Conservation (phyloP, 2,797 vertebrate genomes). For the Eupleurogrammus muticus region DNA sequence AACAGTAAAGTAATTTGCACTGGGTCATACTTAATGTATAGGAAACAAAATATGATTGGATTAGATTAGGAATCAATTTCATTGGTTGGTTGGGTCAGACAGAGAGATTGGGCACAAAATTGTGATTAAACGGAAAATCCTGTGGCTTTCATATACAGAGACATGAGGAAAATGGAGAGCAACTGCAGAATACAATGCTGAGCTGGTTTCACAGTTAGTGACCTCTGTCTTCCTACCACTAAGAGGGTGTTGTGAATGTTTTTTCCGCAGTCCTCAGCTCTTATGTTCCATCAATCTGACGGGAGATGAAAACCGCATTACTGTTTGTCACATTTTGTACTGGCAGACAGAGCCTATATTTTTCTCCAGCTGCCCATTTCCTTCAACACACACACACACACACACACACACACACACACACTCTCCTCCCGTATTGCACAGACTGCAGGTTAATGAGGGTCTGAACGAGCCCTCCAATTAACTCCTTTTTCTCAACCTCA, state of each 20-base stretch:
- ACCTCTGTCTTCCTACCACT: neutral
- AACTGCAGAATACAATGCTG: too few species aligned
- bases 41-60: too few species aligned
- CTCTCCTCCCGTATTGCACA: slow-evolving; percentile 4
- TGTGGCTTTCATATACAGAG: too few species aligned
- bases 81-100: too few species aligned
- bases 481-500: slow-evolving; percentile 19
- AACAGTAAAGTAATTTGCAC: neutral
- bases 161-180: too few species aligned
- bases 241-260: neutral
- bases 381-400: neutral
- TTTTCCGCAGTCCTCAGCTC: neutral
- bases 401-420: neutral
- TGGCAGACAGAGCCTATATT: neutral
- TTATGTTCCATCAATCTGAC: neutral
- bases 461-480: slow-evolving; percentile 47
- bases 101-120: too few species aligned
- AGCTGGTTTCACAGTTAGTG: too few species aligned
- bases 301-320: neutral
- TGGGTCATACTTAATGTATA: neutral
- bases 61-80: too few species aligned
- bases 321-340: neutral
- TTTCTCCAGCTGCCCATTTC: neutral
- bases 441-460: slow-evolving; percentile 40
- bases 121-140: too few species aligned